A percentile compares a stretch with the other conserved stretches of the same genome.
Conservation (phyloP, 2,113 vertebrate genomes). For the Saccopteryx leptura region DNA sequence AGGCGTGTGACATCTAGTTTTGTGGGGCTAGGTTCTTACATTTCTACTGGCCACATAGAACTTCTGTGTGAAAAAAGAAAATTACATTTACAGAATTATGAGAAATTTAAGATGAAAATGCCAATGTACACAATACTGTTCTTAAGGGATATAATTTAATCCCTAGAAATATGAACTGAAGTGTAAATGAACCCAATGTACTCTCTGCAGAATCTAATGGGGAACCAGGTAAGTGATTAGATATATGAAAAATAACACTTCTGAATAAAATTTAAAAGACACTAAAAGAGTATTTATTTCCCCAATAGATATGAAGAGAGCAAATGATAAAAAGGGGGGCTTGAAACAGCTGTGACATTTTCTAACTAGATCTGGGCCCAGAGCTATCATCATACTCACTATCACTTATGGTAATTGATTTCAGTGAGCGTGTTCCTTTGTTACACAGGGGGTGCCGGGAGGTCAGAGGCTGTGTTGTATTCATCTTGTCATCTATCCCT, state of each 20-base stretch:
- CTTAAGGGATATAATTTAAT: background rate
- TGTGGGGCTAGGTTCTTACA: too few relatives aligned
- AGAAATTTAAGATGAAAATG: background rate
- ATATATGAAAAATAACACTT: background rate
- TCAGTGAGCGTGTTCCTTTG: background rate
- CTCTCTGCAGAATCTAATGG: background rate
- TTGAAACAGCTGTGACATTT: background rate
- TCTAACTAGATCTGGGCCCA: background rate
- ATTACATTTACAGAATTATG: background rate
- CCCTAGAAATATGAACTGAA: background rate
- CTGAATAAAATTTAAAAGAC: background rate
- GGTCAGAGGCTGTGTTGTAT: background rate
- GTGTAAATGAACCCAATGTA: background rate
- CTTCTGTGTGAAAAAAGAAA: background rate
- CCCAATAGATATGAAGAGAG: background rate
- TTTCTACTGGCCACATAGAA: background rate
- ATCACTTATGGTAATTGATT: background rate
- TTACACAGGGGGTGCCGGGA: fast-evolving
- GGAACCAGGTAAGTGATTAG: background rate
- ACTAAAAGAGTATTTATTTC: background rate
- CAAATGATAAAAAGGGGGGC: background rate
- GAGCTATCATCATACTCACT: background rate
- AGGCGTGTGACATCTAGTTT: background rate
- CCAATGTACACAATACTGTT: background rate
- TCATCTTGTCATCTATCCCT: background rate